phyloP scores from a whole-genome alignment of 2,113 vertebrate species.

The Amazona guildingii region DNA sequence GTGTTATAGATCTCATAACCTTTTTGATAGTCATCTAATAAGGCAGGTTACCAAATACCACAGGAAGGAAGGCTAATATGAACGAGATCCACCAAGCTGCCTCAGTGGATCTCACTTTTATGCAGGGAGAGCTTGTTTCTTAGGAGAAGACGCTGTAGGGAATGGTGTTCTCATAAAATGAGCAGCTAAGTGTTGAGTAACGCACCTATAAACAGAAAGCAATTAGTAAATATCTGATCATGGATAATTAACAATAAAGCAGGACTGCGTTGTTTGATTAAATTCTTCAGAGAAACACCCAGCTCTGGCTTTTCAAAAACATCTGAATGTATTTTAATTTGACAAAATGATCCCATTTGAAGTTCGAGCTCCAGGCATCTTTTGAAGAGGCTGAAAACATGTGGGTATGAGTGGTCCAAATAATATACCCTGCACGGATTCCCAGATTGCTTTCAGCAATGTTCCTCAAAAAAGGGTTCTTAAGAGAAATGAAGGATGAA shows the following conservation, averaged over 20 bases:
- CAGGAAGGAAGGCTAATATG: not conserved
- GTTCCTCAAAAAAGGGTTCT: not conserved
- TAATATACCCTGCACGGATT: not conserved
- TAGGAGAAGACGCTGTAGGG: not conserved
- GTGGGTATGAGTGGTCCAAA: not conserved
- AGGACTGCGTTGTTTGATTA: not conserved
- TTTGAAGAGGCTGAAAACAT: not conserved
- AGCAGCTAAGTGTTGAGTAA: not conserved
- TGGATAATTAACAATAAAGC: not conserved
- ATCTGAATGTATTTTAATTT: not conserved
- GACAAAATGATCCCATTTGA: not conserved
- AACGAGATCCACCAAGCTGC: not conserved
- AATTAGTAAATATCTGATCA: not conserved
- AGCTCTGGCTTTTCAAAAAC: not conserved
- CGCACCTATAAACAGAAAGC: not conserved
- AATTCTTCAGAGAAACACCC: not conserved
- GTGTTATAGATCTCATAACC: not conserved
- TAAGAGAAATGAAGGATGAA: not conserved
- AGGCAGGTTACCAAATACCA: not conserved
- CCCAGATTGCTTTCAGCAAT: not conserved
- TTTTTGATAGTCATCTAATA: not conserved
- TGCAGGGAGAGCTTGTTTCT: not conserved
- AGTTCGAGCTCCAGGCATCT: not conserved
- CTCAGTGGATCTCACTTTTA: not conserved
- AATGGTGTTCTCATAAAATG: not conserved